Conservation (phyloP, 2,113 vertebrate genomes). For the Gnathonemus echidnorhynchus region DNA sequence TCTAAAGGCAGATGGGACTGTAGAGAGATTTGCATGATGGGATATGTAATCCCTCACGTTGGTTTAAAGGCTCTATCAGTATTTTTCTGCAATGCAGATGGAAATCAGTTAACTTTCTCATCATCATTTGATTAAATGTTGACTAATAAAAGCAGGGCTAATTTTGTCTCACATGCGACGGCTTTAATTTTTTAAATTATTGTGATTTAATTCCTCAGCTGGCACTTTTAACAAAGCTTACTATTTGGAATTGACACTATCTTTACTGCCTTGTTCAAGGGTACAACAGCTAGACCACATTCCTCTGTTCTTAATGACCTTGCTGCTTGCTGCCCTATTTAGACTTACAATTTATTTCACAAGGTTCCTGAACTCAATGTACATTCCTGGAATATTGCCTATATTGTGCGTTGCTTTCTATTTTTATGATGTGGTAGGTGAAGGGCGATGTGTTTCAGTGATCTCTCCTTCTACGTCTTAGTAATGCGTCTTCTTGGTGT, state of each 20-base stretch:
- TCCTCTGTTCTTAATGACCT: background rate
- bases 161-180: background rate
- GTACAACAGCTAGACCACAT: background rate
- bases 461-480: background rate
- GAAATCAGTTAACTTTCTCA: constrained; percentile 6
- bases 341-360: background rate
- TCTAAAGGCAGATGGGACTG: constrained; percentile 10
- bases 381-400: background rate
- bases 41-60: background rate
- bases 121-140: background rate
- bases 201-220: background rate
- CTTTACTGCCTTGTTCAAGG: background rate
- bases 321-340: background rate
- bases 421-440: background rate
- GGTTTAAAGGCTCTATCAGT: background rate
- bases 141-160: background rate
- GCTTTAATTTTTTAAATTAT: background rate
- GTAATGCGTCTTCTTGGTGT: background rate
- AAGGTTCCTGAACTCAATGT: background rate
- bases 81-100: background rate
- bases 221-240: background rate
- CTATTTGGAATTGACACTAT: background rate
- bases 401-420: background rate
- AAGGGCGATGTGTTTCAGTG: background rate
- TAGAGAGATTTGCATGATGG: background rate